phyloP scores from a whole-genome alignment of 1,140 invertebrate species.

The Solenopsis invicta region DNA sequence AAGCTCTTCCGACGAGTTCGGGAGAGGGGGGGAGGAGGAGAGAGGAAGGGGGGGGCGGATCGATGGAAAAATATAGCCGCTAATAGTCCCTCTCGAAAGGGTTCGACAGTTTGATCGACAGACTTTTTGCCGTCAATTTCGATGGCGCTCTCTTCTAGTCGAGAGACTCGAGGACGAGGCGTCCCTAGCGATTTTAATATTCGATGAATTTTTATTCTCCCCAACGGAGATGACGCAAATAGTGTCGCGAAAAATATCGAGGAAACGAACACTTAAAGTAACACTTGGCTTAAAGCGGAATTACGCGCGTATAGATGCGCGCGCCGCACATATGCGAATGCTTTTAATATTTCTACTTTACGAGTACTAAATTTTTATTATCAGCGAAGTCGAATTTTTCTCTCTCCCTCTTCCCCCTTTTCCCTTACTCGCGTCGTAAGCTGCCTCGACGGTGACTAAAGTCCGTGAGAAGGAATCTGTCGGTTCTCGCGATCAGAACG shows the following conservation, averaged over 20 bases:
- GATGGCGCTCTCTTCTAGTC: conserved; percentile 49
- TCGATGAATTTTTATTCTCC: conserved; percentile 53
- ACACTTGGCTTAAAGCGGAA: conserved; percentile 21
- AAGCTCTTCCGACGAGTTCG: conserved; percentile 23
- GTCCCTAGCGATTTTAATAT: conserved; percentile 51
- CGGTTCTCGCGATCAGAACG: conserved; percentile 18
- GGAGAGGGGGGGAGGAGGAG: no score
- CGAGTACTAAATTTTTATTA: conserved; percentile 3
- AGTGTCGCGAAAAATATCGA: conserved; percentile 18
- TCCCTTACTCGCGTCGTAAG: neutral
- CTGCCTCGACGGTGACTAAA: conserved; percentile 47
- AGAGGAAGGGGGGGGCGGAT: neutral
- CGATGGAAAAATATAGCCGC: conserved; percentile 58
- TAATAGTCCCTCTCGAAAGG: conserved; percentile 56
- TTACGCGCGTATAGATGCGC: neutral
- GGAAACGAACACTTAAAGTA: conserved; percentile 23
- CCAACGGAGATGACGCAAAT: conserved; percentile 9
- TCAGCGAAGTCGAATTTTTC: neutral
- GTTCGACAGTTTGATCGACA: conserved; percentile 61
- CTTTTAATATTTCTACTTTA: conserved; percentile 14
- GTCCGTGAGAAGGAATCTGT: conserved; percentile 47
- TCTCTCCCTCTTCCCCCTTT: neutral
- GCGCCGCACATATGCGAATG: neutral
- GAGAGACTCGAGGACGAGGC: conserved; percentile 37
- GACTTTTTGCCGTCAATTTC: conserved; percentile 60